phyloP scores from a whole-genome alignment of 2,888 invertebrate genomes.

The Ophonus ardosiacus region DNA sequence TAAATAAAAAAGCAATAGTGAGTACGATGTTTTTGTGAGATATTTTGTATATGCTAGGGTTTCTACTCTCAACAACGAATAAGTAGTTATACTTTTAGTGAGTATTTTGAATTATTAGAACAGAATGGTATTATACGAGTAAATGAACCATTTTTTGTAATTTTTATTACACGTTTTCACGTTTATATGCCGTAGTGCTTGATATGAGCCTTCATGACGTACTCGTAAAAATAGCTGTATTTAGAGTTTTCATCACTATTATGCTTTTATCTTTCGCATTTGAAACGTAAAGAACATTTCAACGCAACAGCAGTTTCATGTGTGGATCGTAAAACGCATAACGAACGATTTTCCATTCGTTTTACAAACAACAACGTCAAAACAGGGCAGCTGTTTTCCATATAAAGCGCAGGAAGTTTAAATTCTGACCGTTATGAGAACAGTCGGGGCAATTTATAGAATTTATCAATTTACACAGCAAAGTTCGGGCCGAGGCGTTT shows the following conservation, averaged over 20 bases:
- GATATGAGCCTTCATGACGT: no score
- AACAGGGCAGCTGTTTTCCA: slow-evolving; percentile 32
- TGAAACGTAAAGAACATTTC: background rate
- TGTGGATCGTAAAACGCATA: slow-evolving; percentile 22
- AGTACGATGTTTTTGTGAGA: no score
- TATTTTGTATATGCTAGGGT: no score
- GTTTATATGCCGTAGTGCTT: no score
- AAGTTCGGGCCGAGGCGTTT: background rate
- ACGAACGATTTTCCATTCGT: slow-evolving; percentile 35
- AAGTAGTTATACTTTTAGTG: no score
- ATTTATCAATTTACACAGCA: slow-evolving; percentile 40
- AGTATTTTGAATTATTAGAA: no score
- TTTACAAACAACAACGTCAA: slow-evolving; percentile 42
- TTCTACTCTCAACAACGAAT: no score
- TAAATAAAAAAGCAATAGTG: no score
- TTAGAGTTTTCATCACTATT: background rate
- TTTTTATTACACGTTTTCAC: no score
- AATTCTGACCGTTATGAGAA: slow-evolving; percentile 32
- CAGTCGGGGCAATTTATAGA: slow-evolving; percentile 34
- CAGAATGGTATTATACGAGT: no score
- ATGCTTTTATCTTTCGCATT: background rate
- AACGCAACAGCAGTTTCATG: background rate
- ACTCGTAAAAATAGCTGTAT: background rate
- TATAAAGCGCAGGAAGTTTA: slow-evolving; percentile 6
- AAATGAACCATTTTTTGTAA: no score